phyloP scores from a whole-genome alignment of 2,888 invertebrate species.

The Lycia hirtaria region DNA sequence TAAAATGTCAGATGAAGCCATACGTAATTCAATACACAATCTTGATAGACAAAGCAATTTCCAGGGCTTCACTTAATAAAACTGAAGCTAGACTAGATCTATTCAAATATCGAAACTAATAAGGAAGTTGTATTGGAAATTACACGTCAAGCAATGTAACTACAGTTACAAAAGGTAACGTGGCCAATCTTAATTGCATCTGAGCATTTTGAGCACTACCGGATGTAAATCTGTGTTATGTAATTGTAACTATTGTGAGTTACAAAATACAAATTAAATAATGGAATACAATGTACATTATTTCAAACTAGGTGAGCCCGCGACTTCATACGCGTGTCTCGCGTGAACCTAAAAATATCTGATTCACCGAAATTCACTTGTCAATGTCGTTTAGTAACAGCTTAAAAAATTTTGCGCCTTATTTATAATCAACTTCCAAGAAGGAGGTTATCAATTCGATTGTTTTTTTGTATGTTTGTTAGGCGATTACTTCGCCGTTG shows the following conservation, averaged over 20 bases:
- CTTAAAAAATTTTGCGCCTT: no score
- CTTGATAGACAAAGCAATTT: conserved; percentile 21
- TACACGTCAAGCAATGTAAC: conserved; percentile 28
- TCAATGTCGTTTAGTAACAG: no score
- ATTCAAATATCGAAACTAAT: conserved; percentile 20
- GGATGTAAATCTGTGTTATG: conserved; percentile 34
- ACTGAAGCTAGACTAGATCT: conserved; percentile 8
- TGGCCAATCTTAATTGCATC: conserved; percentile 34
- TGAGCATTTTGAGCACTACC: conserved; percentile 25
- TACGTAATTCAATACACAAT: conserved; percentile 1
- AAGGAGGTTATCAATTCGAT: no score
- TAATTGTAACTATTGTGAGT: conserved; percentile 24
- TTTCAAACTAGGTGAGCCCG: no score
- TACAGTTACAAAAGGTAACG: conserved; percentile 21
- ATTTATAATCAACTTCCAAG: no score
- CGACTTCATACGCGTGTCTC: no score
- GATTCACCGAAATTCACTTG: no score
- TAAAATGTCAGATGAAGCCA: conserved; percentile 10
- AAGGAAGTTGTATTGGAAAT: conserved; percentile 30
- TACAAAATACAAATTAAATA: background rate
- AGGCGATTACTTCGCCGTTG: no score
- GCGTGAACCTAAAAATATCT: no score
- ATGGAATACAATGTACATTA: no score
- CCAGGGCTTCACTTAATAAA: conserved; percentile 22
- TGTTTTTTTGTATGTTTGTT: no score